A percentile compares a stretch with the other conserved stretches of the same genome.
phyloP scores from a whole-genome alignment of 2,113 vertebrate genomes.

The Corythornis vintsioides region DNA sequence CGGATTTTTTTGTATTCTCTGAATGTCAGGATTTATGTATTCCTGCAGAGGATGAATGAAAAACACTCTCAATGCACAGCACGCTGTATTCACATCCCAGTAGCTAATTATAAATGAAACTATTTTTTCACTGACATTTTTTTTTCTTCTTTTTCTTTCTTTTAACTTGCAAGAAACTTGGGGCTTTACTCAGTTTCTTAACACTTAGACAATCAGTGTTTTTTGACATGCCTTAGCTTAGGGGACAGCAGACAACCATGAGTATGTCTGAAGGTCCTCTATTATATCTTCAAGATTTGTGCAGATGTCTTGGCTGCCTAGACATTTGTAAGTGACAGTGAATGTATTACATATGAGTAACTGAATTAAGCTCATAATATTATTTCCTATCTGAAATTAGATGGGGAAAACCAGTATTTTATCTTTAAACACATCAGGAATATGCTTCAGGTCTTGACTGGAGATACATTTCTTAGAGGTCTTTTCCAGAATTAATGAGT shows the following conservation, averaged over 20 bases:
- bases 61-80: background rate
- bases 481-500: too few species aligned
- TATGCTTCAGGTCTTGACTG: accelerated
- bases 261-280: background rate
- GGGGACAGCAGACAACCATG: background rate
- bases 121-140: background rate
- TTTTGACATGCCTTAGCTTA: background rate
- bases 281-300: background rate
- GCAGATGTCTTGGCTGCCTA: background rate
- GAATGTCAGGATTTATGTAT: background rate
- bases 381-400: background rate
- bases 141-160: background rate
- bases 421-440: background rate
- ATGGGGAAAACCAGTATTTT: background rate
- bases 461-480: background rate
- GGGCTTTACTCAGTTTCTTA: background rate
- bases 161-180: background rate
- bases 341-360: background rate
- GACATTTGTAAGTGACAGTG: background rate
- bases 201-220: background rate
- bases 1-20: background rate
- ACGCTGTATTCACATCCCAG: background rate
- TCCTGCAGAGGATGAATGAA: background rate
- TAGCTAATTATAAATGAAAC: background rate
- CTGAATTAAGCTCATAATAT: background rate